Base-by-base conservation (phyloP, 2,888 invertebrate genomes). In the Aporophyla nigra region DNA sequence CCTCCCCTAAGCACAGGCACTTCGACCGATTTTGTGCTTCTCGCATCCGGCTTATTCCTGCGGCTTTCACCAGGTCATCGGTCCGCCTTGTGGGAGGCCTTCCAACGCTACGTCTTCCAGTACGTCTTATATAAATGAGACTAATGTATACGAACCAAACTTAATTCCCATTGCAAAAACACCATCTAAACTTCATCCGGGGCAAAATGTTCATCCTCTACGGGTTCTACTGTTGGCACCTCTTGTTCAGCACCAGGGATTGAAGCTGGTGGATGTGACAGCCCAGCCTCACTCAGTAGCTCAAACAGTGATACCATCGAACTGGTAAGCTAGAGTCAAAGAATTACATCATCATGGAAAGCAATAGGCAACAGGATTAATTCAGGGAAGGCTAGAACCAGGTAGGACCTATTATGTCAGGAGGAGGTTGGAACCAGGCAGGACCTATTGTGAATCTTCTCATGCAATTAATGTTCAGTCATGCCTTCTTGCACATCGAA, bases 161-260 rank as follows among this genome's bases (percentile, higher is more conserved):
- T 43, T 74, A 14, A 24, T 24, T 24, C 6, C 73, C 9, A n/a
- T 33, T 21, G 33, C 53, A 46, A 66, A n/a, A 33, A 49, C 7
- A 7, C 14, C 16, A 56, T 73, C 89, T 91, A 96, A 84, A 96
- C 96, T 93, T 96, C 96, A 80, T 96, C 96, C 5, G 94, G 84
- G 9, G 89, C 92, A 63, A 95, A 84, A 12, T 90, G 83, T 10
- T 90, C 84, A 24, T 92, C 91, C 0, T 89, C 89, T 7, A 83
- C 70, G 5, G 78, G 84, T n/a, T 79, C 53, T 2, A 49, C 51
- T 10, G 72, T 62, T 5, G 78, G n/a, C 24, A 69, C 61, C 12
- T 79, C 73, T 0, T 58, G 70, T 10, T 83, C 87, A 21, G 71
- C 61, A 6, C 79, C 86, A 9, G 89, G 85, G 21, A 87, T 16